A percentile compares a stretch with the other conserved stretches of the same genome.
phyloP scores from a whole-genome alignment of 2,888 invertebrate species.

The Euspilapteryx auroguttella region DNA sequence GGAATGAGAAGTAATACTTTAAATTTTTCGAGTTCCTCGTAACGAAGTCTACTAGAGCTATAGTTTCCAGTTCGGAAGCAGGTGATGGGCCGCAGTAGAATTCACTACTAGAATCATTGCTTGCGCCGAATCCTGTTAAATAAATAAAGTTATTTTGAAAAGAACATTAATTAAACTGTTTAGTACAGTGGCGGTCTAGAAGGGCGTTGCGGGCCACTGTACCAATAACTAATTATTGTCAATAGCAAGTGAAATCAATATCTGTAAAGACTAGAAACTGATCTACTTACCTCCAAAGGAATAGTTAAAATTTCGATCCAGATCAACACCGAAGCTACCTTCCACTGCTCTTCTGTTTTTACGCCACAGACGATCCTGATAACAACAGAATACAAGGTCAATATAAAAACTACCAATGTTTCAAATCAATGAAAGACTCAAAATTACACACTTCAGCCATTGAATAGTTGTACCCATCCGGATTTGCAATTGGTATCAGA shows the following conservation, averaged over 20 bases:
- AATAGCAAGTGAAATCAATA: too few species aligned
- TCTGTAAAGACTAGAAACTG: too few species aligned
- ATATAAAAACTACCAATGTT: too few species aligned
- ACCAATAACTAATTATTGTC: too few species aligned
- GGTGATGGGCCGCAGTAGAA: constrained; percentile 23
- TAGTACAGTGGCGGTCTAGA: too few species aligned
- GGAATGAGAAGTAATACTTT: constrained; percentile 64
- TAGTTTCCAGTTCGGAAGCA: constrained; percentile 37
- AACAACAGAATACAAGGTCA: too few species aligned
- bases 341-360: constrained; percentile 53
- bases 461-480: constrained; percentile 72
- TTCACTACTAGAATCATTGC: constrained; percentile 13
- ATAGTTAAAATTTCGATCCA: constrained; percentile 66
- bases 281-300: constrained; percentile 53
- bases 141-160: constrained; percentile 1
- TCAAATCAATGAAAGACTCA: too few species aligned
- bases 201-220: too few species aligned
- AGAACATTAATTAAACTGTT: constrained; percentile 1
- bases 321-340: constrained; percentile 55
- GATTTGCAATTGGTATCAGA: constrained; percentile 71
- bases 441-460: too few species aligned
- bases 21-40: constrained; percentile 17
- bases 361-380: constrained; percentile 64
- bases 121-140: constrained; percentile 20
- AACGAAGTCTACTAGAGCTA: constrained; percentile 18